A percentile compares a stretch with the other conserved stretches of the same genome.
phyloP scores from a whole-genome alignment of 2,888 invertebrate genomes.

The Drosophila limbata region DNA sequence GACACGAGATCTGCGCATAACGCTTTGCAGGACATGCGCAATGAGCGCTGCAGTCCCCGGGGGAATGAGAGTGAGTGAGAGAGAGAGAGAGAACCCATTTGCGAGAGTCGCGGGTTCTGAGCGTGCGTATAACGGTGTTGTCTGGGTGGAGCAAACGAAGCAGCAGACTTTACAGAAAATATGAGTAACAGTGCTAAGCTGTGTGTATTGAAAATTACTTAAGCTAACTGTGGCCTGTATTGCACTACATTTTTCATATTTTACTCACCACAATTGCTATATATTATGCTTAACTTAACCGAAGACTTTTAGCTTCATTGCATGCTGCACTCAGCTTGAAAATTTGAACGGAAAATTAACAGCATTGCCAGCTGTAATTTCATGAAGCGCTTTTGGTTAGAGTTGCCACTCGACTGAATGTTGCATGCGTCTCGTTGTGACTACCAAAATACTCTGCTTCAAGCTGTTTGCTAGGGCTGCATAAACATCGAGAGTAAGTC shows the following conservation, averaged over 20 bases:
- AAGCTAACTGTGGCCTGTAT: background rate
- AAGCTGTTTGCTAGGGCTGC: too few species aligned
- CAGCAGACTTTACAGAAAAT: constrained; percentile 61
- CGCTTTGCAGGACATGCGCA: constrained; percentile 77
- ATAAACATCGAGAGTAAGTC: too few species aligned
- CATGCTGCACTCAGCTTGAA: background rate
- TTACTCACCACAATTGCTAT: background rate
- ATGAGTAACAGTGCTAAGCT: background rate
- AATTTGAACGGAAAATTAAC: constrained; percentile 34
- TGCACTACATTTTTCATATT: background rate
- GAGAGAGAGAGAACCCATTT: constrained; percentile 9
- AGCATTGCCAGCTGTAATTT: constrained; percentile 34
- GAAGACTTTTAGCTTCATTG: background rate
- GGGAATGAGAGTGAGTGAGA: constrained; percentile 11
- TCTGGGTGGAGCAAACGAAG: constrained; percentile 65
- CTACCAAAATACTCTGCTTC: constrained; percentile 34
- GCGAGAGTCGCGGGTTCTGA: constrained; percentile 34
- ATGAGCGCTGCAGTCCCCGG: constrained; percentile 4
- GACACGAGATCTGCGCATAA: constrained; percentile 76
- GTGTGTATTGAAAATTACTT: constrained; percentile 14
- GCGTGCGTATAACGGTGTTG: constrained; percentile 50
- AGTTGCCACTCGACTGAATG: constrained; percentile 5
- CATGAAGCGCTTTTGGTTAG: constrained; percentile 8
- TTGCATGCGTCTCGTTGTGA: constrained; percentile 19
- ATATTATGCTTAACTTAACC: background rate